Base-by-base conservation (phyloP, 1,140 invertebrate species). In the Caenorhabditis brenneri region DNA sequence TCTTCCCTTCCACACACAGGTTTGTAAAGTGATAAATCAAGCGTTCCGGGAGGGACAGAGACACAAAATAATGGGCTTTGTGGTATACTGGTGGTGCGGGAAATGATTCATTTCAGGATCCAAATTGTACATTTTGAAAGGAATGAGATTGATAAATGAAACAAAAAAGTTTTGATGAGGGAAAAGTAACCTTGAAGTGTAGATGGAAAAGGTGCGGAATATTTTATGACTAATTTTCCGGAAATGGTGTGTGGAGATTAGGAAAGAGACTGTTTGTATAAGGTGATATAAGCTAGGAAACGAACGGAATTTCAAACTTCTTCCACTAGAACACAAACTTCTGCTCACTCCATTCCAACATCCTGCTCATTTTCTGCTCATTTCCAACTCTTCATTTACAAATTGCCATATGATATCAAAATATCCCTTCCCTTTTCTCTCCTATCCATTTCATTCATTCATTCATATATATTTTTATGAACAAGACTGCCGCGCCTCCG, bases 21-120 rank as follows among this genome's bases (percentile, higher is more conserved):
- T 74, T 55, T 74, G 65, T 74, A 74, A 74, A 74, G 65, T 74
- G 65, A 74, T 74, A 74, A 74, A 74, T 74, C 65, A 74, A 74
- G 65, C 33, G 65, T 39, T 24, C n/a, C n/a, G n/a, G 29, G 7
- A n/a, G 65, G 42, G 31, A 16, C 16, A 19, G 24, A 15, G 58
- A 31, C 65, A 74, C 36, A 74, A 74, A 74, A 74, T 74, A 74
- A 74, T 74, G 65, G 65, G 65, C 65, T 46, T 74, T 74, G 65
- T 74, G 58, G 58, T 9, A n/a, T n/a, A n/a, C n/a, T 10, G 29
- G 36, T 29, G 65, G 7, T 24, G 36, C 29, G 65, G 65, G 36
- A 74, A 74, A 74, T 74, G 65, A 74, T 42, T 74, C 36, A 74
- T 74, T 39, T n/a, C 29, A 9, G 31, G 58, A 65, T 10, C 36